Conservation (phyloP, 2,888 invertebrate genomes). For the Oligia strigilis region DNA sequence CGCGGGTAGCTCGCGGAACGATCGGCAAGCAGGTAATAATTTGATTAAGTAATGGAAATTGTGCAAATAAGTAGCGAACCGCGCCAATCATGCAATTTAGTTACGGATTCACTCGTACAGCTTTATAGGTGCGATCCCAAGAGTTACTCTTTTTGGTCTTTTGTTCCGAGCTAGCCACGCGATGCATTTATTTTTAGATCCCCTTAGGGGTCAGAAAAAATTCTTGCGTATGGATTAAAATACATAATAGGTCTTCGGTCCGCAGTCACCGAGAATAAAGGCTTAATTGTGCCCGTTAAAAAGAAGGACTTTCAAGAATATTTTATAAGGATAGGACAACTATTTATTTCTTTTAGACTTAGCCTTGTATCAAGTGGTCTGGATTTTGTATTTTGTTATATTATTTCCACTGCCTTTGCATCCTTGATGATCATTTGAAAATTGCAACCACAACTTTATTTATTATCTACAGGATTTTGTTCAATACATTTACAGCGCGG, state of each 20-base stretch:
- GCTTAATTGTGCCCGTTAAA: conserved; percentile 55
- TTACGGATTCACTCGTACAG: conserved; percentile 49
- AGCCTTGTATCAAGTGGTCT: background rate
- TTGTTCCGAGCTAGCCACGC: conserved; percentile 52
- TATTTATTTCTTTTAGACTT: conserved; percentile 38
- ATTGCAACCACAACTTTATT: conserved; percentile 38
- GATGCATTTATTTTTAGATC: conserved; percentile 62
- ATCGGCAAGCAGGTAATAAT: conserved; percentile 64
- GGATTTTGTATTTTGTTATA: conserved; percentile 11
- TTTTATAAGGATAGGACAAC: conserved; percentile 43
- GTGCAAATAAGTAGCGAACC: conserved; percentile 62
- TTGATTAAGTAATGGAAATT: conserved; percentile 67
- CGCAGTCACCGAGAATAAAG: conserved; percentile 55
- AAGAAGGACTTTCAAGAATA: conserved; percentile 46
- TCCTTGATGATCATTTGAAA: conserved; percentile 19
- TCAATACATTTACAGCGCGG: conserved; percentile 11
- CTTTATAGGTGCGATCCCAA: conserved; percentile 47
- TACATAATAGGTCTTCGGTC: conserved; percentile 51
- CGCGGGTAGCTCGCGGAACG: conserved; percentile 60
- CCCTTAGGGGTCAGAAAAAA: conserved; percentile 56
- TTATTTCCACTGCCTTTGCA: conserved; percentile 6
- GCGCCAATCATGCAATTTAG: conserved; percentile 55
- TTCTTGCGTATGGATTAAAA: conserved; percentile 57
- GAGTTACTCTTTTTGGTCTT: conserved; percentile 49
- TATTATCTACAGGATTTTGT: conserved; percentile 5